phyloP scores from a whole-genome alignment of 1,140 invertebrate species.

The Acyrthosiphon pisum region DNA sequence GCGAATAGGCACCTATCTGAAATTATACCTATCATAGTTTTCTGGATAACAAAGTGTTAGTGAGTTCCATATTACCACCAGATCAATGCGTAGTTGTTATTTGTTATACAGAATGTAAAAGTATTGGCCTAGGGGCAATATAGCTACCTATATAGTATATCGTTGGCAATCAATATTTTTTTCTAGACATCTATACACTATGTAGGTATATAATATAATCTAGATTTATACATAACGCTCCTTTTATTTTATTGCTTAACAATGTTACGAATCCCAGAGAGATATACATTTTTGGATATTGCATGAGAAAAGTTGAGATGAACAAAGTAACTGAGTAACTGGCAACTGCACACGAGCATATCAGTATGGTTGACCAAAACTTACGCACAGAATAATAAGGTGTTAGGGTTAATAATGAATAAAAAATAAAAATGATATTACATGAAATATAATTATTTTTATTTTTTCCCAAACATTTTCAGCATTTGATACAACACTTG shows the following conservation, averaged over 20 bases:
- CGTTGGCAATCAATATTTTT: constrained; percentile 24
- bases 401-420: not conserved
- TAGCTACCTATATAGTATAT: not conserved
- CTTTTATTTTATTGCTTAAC: constrained; percentile 22
- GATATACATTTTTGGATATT: not conserved
- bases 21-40: not conserved
- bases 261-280: not conserved
- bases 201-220: not conserved
- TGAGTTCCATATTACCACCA: not conserved
- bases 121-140: not conserved
- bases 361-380: not conserved
- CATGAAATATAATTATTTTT: not conserved
- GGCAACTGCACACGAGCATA: not conserved
- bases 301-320: not conserved
- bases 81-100: not conserved
- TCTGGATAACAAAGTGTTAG: not conserved
- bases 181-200: not conserved
- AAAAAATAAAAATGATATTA: not conserved
- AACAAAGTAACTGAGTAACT: not conserved
- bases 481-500: not conserved
- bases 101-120: not conserved
- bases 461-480: not conserved
- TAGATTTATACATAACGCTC: not conserved
- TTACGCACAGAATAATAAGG: not conserved
- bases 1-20: not conserved